Conservation (phyloP, 2,797 vertebrate species). For the Sebastes trivittatus region DNA sequence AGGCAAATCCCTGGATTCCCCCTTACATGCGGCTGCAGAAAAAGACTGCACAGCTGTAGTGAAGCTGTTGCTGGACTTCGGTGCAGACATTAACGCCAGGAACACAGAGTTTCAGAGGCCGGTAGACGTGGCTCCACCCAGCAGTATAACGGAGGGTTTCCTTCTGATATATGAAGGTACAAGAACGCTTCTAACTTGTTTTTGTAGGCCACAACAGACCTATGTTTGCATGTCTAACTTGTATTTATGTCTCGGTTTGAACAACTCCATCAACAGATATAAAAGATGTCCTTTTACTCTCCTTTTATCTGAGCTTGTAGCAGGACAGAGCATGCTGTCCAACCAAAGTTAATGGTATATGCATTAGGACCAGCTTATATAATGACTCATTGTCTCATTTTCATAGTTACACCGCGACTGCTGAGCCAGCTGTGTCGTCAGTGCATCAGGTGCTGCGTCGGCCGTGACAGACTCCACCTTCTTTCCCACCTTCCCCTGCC, state of each 20-base stretch:
- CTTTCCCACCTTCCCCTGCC: conserved; percentile 91
- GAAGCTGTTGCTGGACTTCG: conserved; percentile 92
- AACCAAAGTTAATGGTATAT: not conserved
- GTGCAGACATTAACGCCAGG: conserved; percentile 91
- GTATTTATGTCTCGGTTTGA: not conserved
- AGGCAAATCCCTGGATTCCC: conserved; percentile 90
- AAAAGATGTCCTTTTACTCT: not conserved
- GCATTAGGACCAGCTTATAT: not conserved
- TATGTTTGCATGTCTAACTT: not conserved
- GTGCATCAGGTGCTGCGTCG: conserved; percentile 87
- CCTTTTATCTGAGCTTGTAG: not conserved
- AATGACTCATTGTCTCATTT: not conserved
- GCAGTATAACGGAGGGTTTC: conserved; percentile 88
- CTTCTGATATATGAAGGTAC: conserved; percentile 92
- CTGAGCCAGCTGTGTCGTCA: conserved; percentile 92
- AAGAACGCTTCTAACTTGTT: rapidly evolving
- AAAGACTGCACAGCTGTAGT: conserved; percentile 87
- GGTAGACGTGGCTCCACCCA: conserved; percentile 89
- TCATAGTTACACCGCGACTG: conserved; percentile 87
- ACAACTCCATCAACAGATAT: not conserved
- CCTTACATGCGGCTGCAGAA: conserved; percentile 91
- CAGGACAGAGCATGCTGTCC: not conserved
- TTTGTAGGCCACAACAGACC: not conserved
- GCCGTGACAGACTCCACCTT: conserved; percentile 88
- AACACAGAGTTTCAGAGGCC: conserved; percentile 90